Percentiles rank a stretch among this genome's conserved stretches.
Conservation (phyloP, 1,140 invertebrate species). For the Drosophila ercepeae region DNA sequence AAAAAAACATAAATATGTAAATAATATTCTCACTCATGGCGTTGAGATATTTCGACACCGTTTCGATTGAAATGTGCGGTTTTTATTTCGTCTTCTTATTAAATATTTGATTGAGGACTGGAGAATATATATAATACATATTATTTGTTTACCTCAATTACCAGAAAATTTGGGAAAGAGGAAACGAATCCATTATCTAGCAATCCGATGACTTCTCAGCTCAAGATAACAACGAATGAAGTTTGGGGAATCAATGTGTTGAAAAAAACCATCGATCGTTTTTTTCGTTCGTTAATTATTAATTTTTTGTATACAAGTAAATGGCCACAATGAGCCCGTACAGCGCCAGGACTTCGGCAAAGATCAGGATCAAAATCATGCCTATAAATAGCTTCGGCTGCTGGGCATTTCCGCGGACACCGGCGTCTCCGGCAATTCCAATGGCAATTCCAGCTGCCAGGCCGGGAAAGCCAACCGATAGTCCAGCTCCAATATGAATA, state of each 20-base stretch:
- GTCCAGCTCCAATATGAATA: constrained; percentile 94
- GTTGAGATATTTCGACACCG: constrained; percentile 14
- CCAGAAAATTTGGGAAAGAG: background rate
- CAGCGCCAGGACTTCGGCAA: constrained; percentile 97
- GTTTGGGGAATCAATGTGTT: too few species aligned
- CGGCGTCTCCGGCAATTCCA: constrained; percentile 96
- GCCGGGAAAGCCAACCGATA: constrained; percentile 95
- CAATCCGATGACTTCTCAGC: too few species aligned
- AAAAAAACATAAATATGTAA: background rate
- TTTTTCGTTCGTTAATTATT: too few species aligned
- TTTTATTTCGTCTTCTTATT: background rate
- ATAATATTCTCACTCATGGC: background rate
- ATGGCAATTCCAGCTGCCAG: constrained; percentile 96
- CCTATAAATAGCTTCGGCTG: constrained; percentile 96
- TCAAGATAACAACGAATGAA: too few species aligned
- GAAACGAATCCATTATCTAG: background rate
- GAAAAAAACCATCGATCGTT: background rate
- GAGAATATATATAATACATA: background rate
- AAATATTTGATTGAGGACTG: constrained; percentile 1
- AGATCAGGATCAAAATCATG: constrained; percentile 98
- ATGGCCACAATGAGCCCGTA: constrained; percentile 97
- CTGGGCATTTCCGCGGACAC: constrained; percentile 95
- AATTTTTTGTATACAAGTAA: constrained; percentile 91
- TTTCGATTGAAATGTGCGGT: constrained; percentile 5
- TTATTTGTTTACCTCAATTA: constrained; percentile 2